These are phyloP conservation scores for Willowsia nigromaculata DNA, from an alignment of 2,888 invertebrate species.

Conservation along the genomic window DNA sequence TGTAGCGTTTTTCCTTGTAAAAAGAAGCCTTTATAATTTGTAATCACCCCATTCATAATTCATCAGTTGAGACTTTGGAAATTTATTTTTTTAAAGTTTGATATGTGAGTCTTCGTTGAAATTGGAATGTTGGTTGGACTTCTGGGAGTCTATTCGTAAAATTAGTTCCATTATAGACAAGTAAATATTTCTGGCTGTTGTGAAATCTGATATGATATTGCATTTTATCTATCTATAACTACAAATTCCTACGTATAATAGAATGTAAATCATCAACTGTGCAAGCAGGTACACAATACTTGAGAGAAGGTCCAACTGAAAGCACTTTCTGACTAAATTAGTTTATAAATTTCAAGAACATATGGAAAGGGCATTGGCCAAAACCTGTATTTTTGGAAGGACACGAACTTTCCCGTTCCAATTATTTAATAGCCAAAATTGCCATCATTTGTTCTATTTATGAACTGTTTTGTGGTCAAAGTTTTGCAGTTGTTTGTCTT, in stretches of 20 bases:
- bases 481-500: background rate
- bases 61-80: slow-evolving; percentile 6
- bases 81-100: background rate
- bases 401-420: background rate
- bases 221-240: no score
- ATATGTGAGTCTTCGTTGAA: background rate
- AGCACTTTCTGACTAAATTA: background rate
- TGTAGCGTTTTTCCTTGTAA: no score
- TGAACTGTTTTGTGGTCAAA: background rate
- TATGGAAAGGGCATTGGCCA: background rate
- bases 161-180: slow-evolving; percentile 50
- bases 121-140: background rate
- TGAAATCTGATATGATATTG: no score
- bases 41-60: slow-evolving; percentile 56
- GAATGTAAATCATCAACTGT: slow-evolving; percentile 8
- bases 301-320: background rate
- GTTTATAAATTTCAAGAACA: background rate
- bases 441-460: background rate
- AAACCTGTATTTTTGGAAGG: background rate
- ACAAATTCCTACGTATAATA: no score
- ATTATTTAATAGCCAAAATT: background rate
- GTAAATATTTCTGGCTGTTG: no score
- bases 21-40: slow-evolving; percentile 30
- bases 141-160: slow-evolving; percentile 30
- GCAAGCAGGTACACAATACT: background rate